These are phyloP conservation scores for Dasypus novemcinctus DNA, from an alignment of 2,113 vertebrate genomes.

Conservation along the genomic window DNA sequence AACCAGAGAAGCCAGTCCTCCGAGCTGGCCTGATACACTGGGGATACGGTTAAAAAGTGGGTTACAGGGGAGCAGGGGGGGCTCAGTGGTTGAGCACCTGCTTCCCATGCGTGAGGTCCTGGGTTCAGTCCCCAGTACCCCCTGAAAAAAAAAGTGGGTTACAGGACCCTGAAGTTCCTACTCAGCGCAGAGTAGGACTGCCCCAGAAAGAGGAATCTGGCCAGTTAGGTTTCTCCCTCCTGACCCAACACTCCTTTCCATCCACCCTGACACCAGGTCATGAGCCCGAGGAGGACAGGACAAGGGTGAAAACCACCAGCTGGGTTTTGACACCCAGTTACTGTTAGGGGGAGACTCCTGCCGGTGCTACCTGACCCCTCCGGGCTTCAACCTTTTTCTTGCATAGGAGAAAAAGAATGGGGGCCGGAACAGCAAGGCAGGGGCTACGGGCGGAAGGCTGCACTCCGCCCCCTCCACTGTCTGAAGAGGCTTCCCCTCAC, in stretches of 20 bases:
- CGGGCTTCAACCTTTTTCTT: background rate
- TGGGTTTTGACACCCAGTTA: background rate
- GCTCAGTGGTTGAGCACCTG: too few relatives aligned
- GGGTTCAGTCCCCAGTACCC: too few relatives aligned
- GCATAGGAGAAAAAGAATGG: background rate
- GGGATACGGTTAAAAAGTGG: background rate
- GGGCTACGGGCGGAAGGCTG: background rate
- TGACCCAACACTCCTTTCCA: background rate
- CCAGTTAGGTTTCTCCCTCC: background rate
- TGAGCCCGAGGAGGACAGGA: background rate
- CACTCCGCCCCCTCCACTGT: background rate
- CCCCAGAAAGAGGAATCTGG: background rate
- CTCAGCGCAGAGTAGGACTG: background rate
- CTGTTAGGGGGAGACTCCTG: background rate
- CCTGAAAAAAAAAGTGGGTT: too few relatives aligned
- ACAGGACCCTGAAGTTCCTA: background rate
- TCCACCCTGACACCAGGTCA: background rate
- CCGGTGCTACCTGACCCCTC: background rate
- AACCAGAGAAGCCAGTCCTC: background rate
- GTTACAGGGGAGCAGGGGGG: too few relatives aligned
- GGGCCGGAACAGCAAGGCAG: background rate
- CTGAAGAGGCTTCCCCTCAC: fast-evolving
- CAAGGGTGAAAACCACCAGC: background rate
- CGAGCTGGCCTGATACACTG: fast-evolving
- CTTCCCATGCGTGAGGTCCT: too few relatives aligned